Conservation (phyloP, 2,888 invertebrate genomes). For the Drosophila neotestacea region DNA sequence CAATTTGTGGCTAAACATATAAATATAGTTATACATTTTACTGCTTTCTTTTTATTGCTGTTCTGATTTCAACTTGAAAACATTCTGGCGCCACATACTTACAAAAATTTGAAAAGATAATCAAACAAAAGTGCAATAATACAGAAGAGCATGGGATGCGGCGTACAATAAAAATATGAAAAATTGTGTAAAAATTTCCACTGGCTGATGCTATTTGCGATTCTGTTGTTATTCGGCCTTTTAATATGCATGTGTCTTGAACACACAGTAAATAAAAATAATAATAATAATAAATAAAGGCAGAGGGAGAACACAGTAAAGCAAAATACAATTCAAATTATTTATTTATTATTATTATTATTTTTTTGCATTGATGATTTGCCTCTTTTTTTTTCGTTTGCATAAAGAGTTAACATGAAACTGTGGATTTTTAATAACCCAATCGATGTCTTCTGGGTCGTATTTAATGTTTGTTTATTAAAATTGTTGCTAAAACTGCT, state of each 20-base stretch:
- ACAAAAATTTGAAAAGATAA: background rate
- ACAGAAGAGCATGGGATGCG: background rate
- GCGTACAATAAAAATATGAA: conserved; percentile 7
- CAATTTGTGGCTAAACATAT: no score
- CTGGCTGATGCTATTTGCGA: conserved; percentile 35
- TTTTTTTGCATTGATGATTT: conserved; percentile 35
- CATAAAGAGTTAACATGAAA: conserved; percentile 58
- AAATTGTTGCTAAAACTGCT: conserved; percentile 11
- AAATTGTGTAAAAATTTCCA: conserved; percentile 56
- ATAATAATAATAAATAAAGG: conserved; percentile 34
- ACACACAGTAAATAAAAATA: conserved; percentile 17
- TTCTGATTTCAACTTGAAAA: background rate
- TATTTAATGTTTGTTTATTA: conserved; percentile 14
- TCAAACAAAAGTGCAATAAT: conserved; percentile 8
- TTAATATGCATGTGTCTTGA: conserved; percentile 37
- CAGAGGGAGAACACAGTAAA: conserved; percentile 11
- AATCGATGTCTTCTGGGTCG: conserved; percentile 36
- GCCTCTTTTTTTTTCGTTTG: conserved; percentile 40
- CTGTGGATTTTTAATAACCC: conserved; percentile 62
- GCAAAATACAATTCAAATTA: conserved; percentile 24
- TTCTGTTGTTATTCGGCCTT: conserved; percentile 27
- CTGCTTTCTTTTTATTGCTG: background rate
- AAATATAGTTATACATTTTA: no score
- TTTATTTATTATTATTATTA: conserved; percentile 8
- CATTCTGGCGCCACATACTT: background rate